Evolutionary conservation across 2,113 vertebrate genomes (phyloP), one percentile per base, ranked within the genome.

Genomic region (Sturnira hondurensis): DNA sequence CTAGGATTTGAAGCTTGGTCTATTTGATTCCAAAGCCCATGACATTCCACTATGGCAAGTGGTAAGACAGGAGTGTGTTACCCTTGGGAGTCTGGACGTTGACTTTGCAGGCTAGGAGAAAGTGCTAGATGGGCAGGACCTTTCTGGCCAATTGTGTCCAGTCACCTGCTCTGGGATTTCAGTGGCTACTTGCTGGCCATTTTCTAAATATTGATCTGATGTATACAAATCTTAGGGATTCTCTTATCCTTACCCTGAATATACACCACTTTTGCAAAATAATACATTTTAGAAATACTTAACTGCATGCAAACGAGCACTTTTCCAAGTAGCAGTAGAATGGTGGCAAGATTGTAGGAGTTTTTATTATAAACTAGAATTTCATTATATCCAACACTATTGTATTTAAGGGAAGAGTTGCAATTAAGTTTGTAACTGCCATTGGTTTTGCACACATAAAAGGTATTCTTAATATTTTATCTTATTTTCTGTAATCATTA

Each of bases 391-490:
- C 33, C 31, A 96, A 81, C 24, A 92, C 28, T 93, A 85, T 96
- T 97, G 80, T 89, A 81, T 96, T 95, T 97, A 96, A 97, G 61
- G 61, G 67, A n/a, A 97, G 85, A 95, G 47, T 93, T 93, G n/a
- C 73, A 97, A 76, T 96, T 96, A 96, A 91, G 63, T 96, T 97
- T 95, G 61, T 90, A 93, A 88, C 71, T 95, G 71, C 43, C 38
- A 86, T 38, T 86, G 38, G 82, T 87, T 97, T 95, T 97, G 2
- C 24, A 92, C 74, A 89, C 22, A 3, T 96, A 84, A 96, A 96
- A 93, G 76, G 56, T 96, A 94, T 94, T 95, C 89, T 92, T 95
- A 96, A 97, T 97, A 95, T 96, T 97, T 95, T 96, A 90, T 94
- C 58, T 93, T 95, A 92, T 95, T 96, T 97, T 96, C 76, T 85